These are phyloP conservation scores for Acanthis flammea DNA, from an alignment of 2,797 vertebrate genomes.

Conservation along the genomic window DNA sequence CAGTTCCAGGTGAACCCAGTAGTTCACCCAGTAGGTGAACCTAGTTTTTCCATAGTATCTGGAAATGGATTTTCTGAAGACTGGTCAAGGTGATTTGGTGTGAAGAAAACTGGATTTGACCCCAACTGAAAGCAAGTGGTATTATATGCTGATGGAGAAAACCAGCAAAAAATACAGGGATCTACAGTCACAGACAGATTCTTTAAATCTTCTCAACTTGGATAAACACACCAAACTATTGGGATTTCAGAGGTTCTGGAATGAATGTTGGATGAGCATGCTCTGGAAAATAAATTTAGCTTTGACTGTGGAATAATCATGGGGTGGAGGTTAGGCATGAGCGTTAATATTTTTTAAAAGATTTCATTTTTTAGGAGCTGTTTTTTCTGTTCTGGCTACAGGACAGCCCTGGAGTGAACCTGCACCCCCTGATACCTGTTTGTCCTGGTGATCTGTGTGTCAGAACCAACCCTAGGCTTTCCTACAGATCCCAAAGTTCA, in stretches of 20 bases:
- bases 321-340: not conserved
- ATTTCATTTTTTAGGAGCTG: not conserved
- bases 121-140: not conserved
- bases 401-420: not conserved
- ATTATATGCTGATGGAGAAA: not conserved
- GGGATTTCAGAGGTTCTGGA: not conserved
- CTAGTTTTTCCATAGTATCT: not conserved
- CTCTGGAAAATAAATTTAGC: not conserved
- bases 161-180: not conserved
- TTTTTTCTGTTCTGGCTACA: not conserved
- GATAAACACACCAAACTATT: not conserved
- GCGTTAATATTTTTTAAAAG: accelerated
- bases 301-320: not conserved
- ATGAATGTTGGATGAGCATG: not conserved
- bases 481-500: not conserved
- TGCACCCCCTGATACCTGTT: not conserved
- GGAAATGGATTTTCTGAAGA: not conserved
- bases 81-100: not conserved
- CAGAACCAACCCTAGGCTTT: not conserved
- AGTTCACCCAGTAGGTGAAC: too few species aligned
- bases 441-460: not conserved
- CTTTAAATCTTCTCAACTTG: not conserved
- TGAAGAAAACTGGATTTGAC: not conserved
- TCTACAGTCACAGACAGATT: not conserved
- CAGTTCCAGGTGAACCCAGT: not conserved